These are phyloP conservation scores for Atlantisia rogersi DNA, from an alignment of 2,113 vertebrate genomes.

Conservation along the genomic window DNA sequence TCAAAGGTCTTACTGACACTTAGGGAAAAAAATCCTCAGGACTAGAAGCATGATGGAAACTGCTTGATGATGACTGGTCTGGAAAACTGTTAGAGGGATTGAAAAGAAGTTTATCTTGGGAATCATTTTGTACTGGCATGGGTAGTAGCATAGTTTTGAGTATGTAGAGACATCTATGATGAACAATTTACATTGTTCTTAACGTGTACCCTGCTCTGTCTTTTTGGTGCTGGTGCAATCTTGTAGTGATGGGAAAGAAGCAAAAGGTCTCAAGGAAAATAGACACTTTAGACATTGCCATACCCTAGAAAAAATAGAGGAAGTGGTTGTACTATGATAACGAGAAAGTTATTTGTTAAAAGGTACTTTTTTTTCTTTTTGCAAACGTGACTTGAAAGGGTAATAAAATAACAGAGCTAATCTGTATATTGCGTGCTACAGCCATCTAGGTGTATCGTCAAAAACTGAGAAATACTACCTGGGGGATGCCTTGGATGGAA, in stretches of 20 bases:
- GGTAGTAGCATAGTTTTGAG: neutral
- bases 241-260: neutral
- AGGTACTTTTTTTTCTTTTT: neutral
- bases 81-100: neutral
- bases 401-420: neutral
- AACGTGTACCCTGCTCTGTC: neutral
- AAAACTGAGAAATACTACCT: neutral
- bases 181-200: neutral
- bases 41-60: neutral
- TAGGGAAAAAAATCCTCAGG: neutral
- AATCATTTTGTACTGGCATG: neutral
- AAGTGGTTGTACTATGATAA: neutral
- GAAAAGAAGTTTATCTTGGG: neutral
- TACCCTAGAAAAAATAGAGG: neutral
- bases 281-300: neutral
- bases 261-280: neutral
- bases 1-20: neutral
- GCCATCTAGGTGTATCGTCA: neutral
- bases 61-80: neutral
- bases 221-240: neutral
- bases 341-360: neutral
- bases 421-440: neutral
- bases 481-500: neutral
- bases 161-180: neutral
- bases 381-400: neutral